Base-by-base conservation (phyloP, 2,113 vertebrate species). In the Psilopsiagon aurifrons region DNA sequence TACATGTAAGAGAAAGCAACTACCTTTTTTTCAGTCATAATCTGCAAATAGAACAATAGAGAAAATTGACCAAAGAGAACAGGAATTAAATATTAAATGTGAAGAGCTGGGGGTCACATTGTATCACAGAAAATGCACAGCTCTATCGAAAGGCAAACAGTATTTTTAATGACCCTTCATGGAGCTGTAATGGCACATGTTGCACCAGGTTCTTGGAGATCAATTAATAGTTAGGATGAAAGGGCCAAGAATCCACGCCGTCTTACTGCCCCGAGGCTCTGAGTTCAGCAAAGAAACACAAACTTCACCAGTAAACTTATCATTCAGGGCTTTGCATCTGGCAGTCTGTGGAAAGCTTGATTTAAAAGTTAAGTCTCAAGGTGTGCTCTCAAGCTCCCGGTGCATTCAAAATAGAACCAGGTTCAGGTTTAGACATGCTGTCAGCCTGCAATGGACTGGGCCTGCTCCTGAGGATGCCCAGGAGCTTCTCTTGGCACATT, bases 391-490 rank as follows among this genome's bases (percentile, higher is more conserved):
- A 90, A 86, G 83, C 71, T 94, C 57, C 20, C 17, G 37, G 64
- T 90, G 43, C 35, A 47, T 86, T 93, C 55, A 13, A 84, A 96
- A 91, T 88, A 88, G 86, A 88, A 92, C 83, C 59, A 54, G 10
- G 44, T 91, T 96, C 95, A 96, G 86, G 94, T 96, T 95, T 86
- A 92, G 86, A 92, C 96, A 94, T 1, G 95, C 86, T 92, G 83
- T 92, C 69, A 33, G 80, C 51, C 94, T 84, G 88, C 63, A 94
- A 49, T 94, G 91, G 92, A 94, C 93, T 67, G 71, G 90, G 91
- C 96, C 92, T 96, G 91, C 94, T 96, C 44, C 86, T 76, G 86
- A 96, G 81, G 96, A 83, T 96, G 92, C 95, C 95, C 94, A 97
- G 94, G 83, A 97, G 95, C 95, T 96, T 93, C 96, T 93, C 93